Evolutionary conservation across 1,140 invertebrate species (phyloP).

Genomic region (Caerostris extrusa): DNA sequence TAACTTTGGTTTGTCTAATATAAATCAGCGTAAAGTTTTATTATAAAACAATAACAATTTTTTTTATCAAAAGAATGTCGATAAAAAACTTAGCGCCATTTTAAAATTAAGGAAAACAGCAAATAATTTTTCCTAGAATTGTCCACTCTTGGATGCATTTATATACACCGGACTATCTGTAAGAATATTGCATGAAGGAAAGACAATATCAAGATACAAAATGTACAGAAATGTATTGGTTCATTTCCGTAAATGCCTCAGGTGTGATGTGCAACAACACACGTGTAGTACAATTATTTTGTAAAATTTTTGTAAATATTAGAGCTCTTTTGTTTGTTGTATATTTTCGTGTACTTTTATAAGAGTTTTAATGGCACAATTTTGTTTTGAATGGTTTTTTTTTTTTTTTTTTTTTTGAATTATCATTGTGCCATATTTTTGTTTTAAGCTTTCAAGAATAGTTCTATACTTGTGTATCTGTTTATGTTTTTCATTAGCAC

Average conservation of each 20-base stretch:
- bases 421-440: slow-evolving; percentile 35
- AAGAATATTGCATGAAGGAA: neutral
- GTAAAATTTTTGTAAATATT: slow-evolving; percentile 44
- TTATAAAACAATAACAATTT: too few relatives aligned
- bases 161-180: neutral
- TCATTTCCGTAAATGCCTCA: neutral
- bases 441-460: neutral
- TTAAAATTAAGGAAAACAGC: neutral
- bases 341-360: slow-evolving; percentile 1
- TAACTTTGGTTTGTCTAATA: too few relatives aligned
- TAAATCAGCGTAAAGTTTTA: too few relatives aligned
- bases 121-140: neutral
- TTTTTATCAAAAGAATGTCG: too few relatives aligned
- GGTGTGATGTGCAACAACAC: neutral
- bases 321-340: neutral
- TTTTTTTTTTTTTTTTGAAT: neutral
- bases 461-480: neutral
- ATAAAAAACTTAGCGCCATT: too few relatives aligned
- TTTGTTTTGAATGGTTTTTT: neutral
- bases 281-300: slow-evolving; percentile 17
- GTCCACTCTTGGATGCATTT: neutral
- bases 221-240: slow-evolving; percentile 2
- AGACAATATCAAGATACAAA: slow-evolving; percentile 42
- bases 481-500: neutral
- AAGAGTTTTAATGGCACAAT: neutral